Percentiles rank a stretch among this genome's conserved stretches.
phyloP scores from a whole-genome alignment of 1,140 invertebrate species.

The Spodoptera frugiperda region DNA sequence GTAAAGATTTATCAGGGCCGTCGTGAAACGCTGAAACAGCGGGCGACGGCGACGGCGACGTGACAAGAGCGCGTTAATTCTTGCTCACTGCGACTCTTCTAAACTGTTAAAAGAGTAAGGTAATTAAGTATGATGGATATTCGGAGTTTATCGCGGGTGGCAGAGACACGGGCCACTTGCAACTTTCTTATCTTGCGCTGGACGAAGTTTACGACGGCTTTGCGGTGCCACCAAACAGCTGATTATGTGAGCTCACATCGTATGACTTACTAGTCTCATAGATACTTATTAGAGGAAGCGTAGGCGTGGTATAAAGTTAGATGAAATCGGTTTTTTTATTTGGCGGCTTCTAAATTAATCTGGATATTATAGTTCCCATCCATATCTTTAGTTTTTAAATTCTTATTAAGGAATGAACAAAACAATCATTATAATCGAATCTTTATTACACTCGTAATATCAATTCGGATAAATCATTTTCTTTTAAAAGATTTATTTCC shows the following conservation, averaged over 20 bases:
- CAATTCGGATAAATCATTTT: neutral
- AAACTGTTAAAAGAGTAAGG: conserved; percentile 74
- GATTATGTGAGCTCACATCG: conserved; percentile 38
- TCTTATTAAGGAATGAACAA: too few species aligned
- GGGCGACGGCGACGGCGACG: conserved; percentile 44
- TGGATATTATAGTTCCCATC: too few species aligned
- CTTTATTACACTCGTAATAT: neutral
- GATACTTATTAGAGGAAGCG: conserved; percentile 6
- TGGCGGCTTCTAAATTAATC: too few species aligned
- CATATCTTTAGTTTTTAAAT: too few species aligned
- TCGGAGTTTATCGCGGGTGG: conserved; percentile 74
- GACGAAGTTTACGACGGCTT: conserved; percentile 53
- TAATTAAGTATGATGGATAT: conserved; percentile 81
- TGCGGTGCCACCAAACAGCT: conserved; percentile 22
- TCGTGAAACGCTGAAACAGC: conserved; percentile 62
- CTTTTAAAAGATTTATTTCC: conserved; percentile 1
- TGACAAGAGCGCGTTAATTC: conserved; percentile 69
- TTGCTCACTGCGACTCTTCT: conserved; percentile 60
- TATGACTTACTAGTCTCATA: conserved; percentile 24
- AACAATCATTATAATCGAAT: too few species aligned
- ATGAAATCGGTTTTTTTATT: too few species aligned
- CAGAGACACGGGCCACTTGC: conserved; percentile 59
- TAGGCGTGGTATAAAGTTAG: neutral
- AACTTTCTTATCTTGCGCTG: conserved; percentile 68
- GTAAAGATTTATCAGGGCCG: conserved; percentile 56